Conservation (phyloP, 2,797 vertebrate genomes). For the Gephyroberyx darwinii region DNA sequence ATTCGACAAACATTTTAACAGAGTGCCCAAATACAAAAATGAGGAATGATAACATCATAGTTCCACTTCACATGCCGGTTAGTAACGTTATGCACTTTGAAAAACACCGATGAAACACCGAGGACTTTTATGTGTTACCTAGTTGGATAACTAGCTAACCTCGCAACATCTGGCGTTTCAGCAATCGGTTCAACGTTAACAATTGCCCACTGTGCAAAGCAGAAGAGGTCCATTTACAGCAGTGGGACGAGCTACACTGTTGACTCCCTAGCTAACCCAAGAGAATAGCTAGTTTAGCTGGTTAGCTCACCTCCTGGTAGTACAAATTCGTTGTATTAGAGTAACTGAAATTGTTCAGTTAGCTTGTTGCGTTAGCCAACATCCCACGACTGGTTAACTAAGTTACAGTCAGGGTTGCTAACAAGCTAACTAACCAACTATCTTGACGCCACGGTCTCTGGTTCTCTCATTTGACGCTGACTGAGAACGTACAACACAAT, state of each 20-base stretch:
- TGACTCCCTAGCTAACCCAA: conserved; percentile 36
- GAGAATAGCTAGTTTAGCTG: neutral
- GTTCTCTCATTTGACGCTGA: conserved; percentile 37
- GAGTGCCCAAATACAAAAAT: neutral
- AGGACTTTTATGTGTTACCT: too few relatives aligned
- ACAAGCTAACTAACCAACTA: conserved; percentile 61
- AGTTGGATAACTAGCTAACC: too few relatives aligned
- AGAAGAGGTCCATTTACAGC: conserved; percentile 1
- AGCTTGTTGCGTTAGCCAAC: neutral
- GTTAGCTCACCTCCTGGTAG: neutral
- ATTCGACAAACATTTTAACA: neutral
- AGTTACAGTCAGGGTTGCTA: conserved; percentile 49
- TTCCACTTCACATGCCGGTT: neutral
- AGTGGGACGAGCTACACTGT: conserved; percentile 38
- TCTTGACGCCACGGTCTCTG: conserved; percentile 26
- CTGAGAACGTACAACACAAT: neutral
- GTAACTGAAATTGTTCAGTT: neutral
- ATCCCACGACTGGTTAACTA: neutral
- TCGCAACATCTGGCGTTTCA: too few relatives aligned
- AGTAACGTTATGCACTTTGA: neutral
- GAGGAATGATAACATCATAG: neutral
- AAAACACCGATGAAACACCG: too few relatives aligned
- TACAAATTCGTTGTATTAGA: neutral
- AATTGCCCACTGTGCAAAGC: neutral
- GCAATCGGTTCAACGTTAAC: too few relatives aligned